Base-by-base conservation (phyloP, 2,113 vertebrate species). In the Thunnus thynnus region DNA sequence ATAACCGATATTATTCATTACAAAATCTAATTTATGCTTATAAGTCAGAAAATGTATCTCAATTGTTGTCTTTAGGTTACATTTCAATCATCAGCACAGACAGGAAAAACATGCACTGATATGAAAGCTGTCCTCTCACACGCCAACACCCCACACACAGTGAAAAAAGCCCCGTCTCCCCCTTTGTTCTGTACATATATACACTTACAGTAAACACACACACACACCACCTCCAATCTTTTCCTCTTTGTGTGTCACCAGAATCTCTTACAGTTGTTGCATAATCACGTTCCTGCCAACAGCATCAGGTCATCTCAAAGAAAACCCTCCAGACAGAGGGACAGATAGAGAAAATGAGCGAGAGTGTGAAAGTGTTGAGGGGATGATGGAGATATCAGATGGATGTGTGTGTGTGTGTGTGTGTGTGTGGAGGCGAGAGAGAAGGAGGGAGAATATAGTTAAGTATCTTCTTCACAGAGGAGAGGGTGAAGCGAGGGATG, bases 281-380 rank as follows among this genome's bases (percentile, higher is more conserved):
- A 78, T 81, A 81, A 73, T 54, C 55, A 25, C 1, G 17, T 22
- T n/a, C 5, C 56, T 52, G 30, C 75, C 51, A 69, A 58, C 50
- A 13, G 25, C 52, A 13, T 44, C 66, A 5, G 70, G 77, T 86
- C 76, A 62, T 30, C 44, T 36, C 10, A 47, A 63, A 68, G 65
- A 60, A 64, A 70, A 60, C 25, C 82, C 30, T 55, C 16, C 27
- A 76, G 79, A 71, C 81, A 57, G 68, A 80, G 67, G 72, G 20
- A 4, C 13, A 55, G 55, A 58, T 18, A 55, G 64, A 60, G 25
- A 69, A 32, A 50, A 44, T 13, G 72, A 78, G 64, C 10, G 65
- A 63, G 46, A 36, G 67, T 72, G 76, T 56, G 73, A 76, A 67
- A 67, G 62, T 36, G 71, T 6, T 54, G 52, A 51, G 50, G 54